Evolutionary conservation across 2,113 vertebrate species (phyloP).

Genomic region (Plecotus auritus): DNA sequence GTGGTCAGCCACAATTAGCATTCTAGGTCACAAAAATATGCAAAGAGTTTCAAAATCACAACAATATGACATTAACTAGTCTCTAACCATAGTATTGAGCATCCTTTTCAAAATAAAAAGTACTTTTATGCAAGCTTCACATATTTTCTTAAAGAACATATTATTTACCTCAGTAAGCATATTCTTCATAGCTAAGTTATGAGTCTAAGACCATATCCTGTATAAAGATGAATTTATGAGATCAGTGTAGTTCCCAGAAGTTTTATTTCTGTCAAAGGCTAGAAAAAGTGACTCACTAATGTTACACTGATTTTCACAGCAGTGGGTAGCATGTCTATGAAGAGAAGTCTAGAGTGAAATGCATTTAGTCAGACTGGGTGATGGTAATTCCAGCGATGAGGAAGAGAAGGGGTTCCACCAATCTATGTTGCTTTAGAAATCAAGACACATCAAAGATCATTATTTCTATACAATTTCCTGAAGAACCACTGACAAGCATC

Average conservation of each 20-base stretch:
- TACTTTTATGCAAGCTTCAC: background rate
- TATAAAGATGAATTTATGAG: slow-evolving; percentile 3
- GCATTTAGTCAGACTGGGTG: slow-evolving; percentile 1
- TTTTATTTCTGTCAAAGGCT: slow-evolving; percentile 39
- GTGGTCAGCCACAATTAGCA: background rate
- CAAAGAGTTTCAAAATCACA: background rate
- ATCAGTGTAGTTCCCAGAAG: slow-evolving; percentile 23
- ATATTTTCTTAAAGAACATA: background rate
- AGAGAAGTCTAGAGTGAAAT: slow-evolving; percentile 16
- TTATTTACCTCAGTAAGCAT: background rate
- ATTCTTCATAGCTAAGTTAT: background rate
- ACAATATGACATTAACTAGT: background rate
- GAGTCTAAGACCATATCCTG: slow-evolving; percentile 13
- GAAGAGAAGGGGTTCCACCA: background rate
- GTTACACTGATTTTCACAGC: slow-evolving; percentile 56
- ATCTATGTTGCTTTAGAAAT: background rate
- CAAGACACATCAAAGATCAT: slow-evolving; percentile 31
- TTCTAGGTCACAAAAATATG: background rate
- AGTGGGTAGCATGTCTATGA: slow-evolving; percentile 7
- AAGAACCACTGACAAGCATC: background rate
- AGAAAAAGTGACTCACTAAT: slow-evolving; percentile 46
- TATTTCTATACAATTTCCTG: slow-evolving; percentile 26
- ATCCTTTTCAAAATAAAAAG: background rate
- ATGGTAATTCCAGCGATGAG: background rate
- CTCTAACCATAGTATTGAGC: background rate